Percentiles rank a stretch among this genome's conserved stretches.
Conservation (phyloP, 2,113 vertebrate genomes). For the Muntiacus muntjak region DNA sequence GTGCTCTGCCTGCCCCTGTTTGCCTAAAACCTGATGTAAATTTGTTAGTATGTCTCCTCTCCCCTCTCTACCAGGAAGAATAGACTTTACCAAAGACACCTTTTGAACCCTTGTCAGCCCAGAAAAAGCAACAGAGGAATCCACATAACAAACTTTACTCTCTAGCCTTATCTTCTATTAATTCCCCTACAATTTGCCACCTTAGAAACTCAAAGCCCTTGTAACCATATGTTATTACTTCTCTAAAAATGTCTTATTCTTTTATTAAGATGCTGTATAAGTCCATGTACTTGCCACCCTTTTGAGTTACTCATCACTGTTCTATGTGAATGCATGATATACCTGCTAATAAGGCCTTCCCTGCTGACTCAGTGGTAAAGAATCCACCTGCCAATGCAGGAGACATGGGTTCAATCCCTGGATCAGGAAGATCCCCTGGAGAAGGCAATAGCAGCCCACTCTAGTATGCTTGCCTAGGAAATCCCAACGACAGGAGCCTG, state of each 20-base stretch:
- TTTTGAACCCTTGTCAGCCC: not conserved
- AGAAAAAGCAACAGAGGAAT: not conserved
- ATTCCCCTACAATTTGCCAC: not conserved
- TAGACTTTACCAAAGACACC: not conserved
- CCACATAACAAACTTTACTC: not conserved
- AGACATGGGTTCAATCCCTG: not conserved
- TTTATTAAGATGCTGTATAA: not conserved
- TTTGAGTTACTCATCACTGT: not conserved
- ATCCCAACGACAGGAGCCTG: not conserved
- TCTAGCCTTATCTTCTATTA: not conserved
- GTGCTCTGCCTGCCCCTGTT: not conserved
- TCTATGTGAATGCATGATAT: too few species aligned
- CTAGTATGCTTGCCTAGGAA: not conserved
- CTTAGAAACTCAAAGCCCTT: not conserved
- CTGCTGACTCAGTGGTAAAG: not conserved
- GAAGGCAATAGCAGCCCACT: not conserved
- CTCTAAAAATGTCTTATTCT: not conserved
- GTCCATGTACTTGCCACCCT: not conserved
- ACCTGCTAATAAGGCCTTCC: not conserved
- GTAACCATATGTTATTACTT: not conserved
- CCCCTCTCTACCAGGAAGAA: not conserved
- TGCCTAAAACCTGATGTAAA: not conserved
- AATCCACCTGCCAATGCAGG: not conserved
- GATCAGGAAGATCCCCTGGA: not conserved
- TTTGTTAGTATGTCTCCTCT: not conserved